Evolutionary conservation across 1,140 invertebrate genomes (phyloP), one percentile per base, ranked within the genome.

Genomic region (Mactra quadrangularis): DNA sequence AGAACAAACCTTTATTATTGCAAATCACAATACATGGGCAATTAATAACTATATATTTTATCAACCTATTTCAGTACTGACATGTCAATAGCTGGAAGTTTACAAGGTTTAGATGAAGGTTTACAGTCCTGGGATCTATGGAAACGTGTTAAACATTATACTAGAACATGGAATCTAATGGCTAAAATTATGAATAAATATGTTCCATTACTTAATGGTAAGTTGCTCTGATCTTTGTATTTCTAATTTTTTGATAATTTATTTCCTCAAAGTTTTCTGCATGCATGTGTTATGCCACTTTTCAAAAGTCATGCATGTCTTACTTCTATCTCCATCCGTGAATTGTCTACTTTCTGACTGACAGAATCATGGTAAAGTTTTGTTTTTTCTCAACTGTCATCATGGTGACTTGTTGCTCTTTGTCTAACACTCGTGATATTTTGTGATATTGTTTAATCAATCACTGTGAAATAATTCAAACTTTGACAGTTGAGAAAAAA

Each of bases 101-200:
- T 29, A 22, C 55, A 27, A 31, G 45, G 29, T 13, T 31, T 59
- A n/a, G 53, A 75, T 22, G 19, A 55, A 41, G 53, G 50, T 31
- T 31, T 72, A 19, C 3, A 4, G 19, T 38, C 53, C 9, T 72
- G 70, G 71, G 50, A 53, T 9, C 7, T 75, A 11, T 75, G 71
- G 71, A 75, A 75, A 33, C 29, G 71, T 13, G 71, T 60, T 22
- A 75, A 75, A 59, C 71, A 75, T 38, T 75, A 75, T 41, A 59
- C 55, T 22, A 45, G 25, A n/a, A 75, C 71, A 75, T 75, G 71
- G 71, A 41, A 55, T 19, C 25, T 59, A 7, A 15, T 75, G 1
- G 55, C 71, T 59, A 57, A 75, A 45, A 19, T 75, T 2, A 4
- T 75, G 9, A 57, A 55, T 41, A 29, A 75, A 22, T 75, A 75